phyloP scores from a whole-genome alignment of 2,888 invertebrate species.

The Yponomeuta cagnagella region DNA sequence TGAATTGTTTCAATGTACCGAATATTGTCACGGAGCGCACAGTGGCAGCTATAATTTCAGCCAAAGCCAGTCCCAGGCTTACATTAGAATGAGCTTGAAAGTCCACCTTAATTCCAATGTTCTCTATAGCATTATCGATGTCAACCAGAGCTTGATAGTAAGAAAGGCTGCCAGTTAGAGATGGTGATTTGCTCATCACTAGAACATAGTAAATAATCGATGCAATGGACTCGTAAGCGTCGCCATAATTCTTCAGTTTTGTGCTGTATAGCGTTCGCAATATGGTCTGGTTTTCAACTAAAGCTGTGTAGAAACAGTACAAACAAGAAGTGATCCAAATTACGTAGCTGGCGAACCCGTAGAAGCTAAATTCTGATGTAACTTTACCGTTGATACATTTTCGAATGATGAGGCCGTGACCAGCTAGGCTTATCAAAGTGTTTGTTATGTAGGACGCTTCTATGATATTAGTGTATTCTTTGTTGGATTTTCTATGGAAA shows the following conservation, averaged over 20 bases:
- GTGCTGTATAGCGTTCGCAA: constrained; percentile 46
- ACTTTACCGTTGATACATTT: constrained; percentile 15
- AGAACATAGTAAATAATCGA: constrained; percentile 34
- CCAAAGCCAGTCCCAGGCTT: constrained; percentile 27
- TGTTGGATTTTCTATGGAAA: not conserved
- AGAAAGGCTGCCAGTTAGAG: not conserved
- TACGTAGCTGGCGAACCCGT: constrained; percentile 33
- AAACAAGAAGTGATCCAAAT: constrained; percentile 36
- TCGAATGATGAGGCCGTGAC: constrained; percentile 8
- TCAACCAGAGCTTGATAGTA: constrained; percentile 31
- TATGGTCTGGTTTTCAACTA: constrained; percentile 41
- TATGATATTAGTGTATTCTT: not conserved
- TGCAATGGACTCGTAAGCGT: constrained; percentile 40
- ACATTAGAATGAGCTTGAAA: constrained; percentile 31
- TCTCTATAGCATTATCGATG: constrained; percentile 38
- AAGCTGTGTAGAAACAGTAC: constrained; percentile 38
- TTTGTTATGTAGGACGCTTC: not conserved
- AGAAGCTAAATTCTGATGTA: constrained; percentile 27
- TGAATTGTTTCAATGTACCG: constrained; percentile 32
- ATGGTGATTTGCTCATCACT: not conserved
- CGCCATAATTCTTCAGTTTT: constrained; percentile 48
- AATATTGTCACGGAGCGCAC: constrained; percentile 38
- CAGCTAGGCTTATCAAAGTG: not conserved
- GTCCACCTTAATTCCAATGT: constrained; percentile 36
- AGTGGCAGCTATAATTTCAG: constrained; percentile 30